phyloP scores from a whole-genome alignment of 1,140 invertebrate genomes.

The Drosophila subpulchrella region DNA sequence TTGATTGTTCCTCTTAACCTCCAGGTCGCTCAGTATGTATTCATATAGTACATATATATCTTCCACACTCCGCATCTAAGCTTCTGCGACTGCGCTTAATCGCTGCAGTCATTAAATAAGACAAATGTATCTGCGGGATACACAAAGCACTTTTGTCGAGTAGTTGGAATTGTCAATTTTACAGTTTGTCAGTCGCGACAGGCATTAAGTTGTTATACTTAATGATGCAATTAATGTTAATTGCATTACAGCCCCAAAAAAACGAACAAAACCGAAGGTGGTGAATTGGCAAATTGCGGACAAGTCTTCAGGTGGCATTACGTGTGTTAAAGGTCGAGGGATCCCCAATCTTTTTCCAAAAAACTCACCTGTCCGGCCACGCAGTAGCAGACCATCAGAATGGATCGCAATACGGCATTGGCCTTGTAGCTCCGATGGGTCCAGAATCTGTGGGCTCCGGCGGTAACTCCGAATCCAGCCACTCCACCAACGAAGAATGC shows the following conservation, averaged over 20 bases:
- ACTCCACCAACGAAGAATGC: slow-evolving; percentile 85
- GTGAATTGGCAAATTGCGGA: slow-evolving; percentile 42
- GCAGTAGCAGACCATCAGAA: slow-evolving; percentile 89
- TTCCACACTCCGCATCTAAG: slow-evolving; percentile 6
- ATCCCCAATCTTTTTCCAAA: background rate
- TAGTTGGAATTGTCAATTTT: slow-evolving; percentile 51
- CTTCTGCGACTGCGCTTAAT: slow-evolving; percentile 47
- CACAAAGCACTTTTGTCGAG: slow-evolving; percentile 46
- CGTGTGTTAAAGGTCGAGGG: slow-evolving; percentile 5
- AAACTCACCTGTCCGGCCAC: slow-evolving; percentile 88
- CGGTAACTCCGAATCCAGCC: slow-evolving; percentile 90
- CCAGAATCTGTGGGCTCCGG: slow-evolving; percentile 93
- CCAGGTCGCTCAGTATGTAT: slow-evolving; percentile 5
- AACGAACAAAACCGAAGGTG: slow-evolving; percentile 18
- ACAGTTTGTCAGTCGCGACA: slow-evolving; percentile 53
- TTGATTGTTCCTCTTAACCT: slow-evolving; percentile 41
- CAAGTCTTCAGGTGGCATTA: slow-evolving; percentile 34
- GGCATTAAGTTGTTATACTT: slow-evolving; percentile 76
- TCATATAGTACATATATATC: background rate
- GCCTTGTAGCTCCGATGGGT: slow-evolving; percentile 94
- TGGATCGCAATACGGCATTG: slow-evolving; percentile 88
- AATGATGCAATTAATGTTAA: slow-evolving; percentile 80
- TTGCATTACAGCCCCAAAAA: slow-evolving; percentile 58
- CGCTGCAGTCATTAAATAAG: slow-evolving; percentile 68
- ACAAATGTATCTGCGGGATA: slow-evolving; percentile 71